phyloP scores from a whole-genome alignment of 2,113 vertebrate species.

The Trematomus loennbergii region DNA sequence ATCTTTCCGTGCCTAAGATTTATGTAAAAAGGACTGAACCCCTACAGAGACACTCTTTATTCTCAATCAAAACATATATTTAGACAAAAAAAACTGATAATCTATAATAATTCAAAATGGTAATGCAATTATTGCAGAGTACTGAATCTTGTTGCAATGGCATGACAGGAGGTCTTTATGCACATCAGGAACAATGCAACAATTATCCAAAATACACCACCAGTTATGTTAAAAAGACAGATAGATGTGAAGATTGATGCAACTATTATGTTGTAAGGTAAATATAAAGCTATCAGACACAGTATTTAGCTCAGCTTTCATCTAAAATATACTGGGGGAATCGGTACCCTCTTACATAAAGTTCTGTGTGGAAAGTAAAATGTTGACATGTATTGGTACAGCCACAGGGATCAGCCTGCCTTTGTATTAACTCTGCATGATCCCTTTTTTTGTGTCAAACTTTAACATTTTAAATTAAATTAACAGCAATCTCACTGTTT shows the following conservation, averaged over 20 bases:
- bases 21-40: neutral
- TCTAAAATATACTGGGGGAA: neutral
- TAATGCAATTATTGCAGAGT: neutral
- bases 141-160: neutral
- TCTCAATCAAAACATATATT: neutral
- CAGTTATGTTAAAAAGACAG: neutral
- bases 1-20: neutral
- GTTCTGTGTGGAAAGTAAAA: neutral
- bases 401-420: no score
- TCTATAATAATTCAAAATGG: neutral
- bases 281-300: neutral
- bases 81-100: neutral
- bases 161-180: no score
- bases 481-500: no score
- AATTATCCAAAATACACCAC: neutral
- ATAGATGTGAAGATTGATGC: neutral
- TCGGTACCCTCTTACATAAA: neutral
- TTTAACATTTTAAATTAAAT: no score
- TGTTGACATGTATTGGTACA: neutral
- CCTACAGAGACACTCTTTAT: neutral
- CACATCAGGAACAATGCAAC: neutral
- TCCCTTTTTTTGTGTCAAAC: no score
- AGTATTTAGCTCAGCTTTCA: neutral
- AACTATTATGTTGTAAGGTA: neutral
- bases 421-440: no score